phyloP scores from a whole-genome alignment of 2,888 invertebrate genomes.

The Phaonia tiefii region DNA sequence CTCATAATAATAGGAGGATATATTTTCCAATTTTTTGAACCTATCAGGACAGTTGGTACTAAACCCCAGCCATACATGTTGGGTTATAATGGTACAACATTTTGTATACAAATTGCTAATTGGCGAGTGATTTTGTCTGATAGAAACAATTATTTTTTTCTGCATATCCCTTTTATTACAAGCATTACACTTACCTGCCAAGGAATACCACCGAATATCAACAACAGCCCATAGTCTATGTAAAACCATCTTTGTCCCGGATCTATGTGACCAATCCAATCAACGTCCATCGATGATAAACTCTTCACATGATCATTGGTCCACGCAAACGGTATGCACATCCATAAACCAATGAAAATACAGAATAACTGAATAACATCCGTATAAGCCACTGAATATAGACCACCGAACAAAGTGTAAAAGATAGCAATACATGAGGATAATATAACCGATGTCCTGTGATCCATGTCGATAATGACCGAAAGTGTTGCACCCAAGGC shows the following conservation, averaged over 20 bases:
- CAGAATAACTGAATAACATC: conserved; percentile 99
- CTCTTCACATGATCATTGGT: conserved; percentile 91
- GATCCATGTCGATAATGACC: conserved; percentile 98
- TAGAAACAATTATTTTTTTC: conserved; percentile 5
- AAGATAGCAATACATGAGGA: conserved; percentile 98
- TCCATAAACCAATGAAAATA: conserved; percentile 98
- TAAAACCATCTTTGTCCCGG: conserved; percentile 89
- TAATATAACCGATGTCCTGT: conserved; percentile 94
- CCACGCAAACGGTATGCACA: conserved; percentile 98
- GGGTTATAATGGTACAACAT: too few species aligned
- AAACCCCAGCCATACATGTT: background rate
- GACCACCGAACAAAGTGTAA: conserved; percentile 98
- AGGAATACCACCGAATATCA: conserved; percentile 97
- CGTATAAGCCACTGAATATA: conserved; percentile 99
- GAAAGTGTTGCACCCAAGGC: conserved; percentile 97
- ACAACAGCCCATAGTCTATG: conserved; percentile 92
- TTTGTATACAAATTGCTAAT: too few species aligned
- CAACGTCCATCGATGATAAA: conserved; percentile 90
- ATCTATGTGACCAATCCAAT: conserved; percentile 93
- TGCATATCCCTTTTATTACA: background rate
- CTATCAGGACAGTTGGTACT: too few species aligned
- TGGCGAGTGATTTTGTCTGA: too few species aligned
- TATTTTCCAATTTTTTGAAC: too few species aligned
- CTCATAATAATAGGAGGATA: too few species aligned
- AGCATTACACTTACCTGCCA: conserved; percentile 94